phyloP scores from a whole-genome alignment of 2,113 vertebrate genomes.

The Chamaea fasciata region DNA sequence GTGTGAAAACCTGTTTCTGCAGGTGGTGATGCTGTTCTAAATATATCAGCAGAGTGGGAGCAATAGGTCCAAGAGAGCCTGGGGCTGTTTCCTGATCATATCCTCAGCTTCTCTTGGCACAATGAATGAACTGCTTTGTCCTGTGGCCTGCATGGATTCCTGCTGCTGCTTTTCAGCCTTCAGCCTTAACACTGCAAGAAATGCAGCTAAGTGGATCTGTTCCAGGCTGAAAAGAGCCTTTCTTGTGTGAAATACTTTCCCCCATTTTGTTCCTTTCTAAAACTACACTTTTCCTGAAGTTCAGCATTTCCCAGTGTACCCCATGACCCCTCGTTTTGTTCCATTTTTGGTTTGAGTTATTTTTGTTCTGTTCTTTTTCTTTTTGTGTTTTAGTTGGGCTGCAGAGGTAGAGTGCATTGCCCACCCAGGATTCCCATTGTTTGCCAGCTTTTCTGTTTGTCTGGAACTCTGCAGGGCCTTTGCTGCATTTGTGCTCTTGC shows the following conservation, averaged over 20 bases:
- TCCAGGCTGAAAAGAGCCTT: slow-evolving; percentile 23
- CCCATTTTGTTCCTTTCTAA: not conserved
- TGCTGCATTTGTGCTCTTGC: not conserved
- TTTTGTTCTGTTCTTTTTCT: not conserved
- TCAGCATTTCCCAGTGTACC: not conserved
- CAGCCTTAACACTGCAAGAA: slow-evolving; percentile 24
- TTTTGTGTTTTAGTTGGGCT: not conserved
- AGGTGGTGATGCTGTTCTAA: slow-evolving; percentile 33
- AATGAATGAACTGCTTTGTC: slow-evolving; percentile 40
- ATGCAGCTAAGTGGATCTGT: slow-evolving; percentile 2
- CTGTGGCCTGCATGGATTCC: slow-evolving; percentile 18
- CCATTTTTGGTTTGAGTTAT: not conserved
- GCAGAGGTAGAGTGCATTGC: not conserved
- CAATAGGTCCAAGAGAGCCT: not conserved
- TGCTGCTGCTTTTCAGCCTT: slow-evolving; percentile 2
- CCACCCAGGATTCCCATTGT: not conserved
- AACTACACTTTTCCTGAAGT: not conserved
- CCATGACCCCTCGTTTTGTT: not conserved
- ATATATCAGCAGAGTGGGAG: slow-evolving; percentile 20
- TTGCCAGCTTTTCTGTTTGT: not conserved
- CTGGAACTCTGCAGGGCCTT: not conserved
- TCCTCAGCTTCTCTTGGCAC: slow-evolving; percentile 20
- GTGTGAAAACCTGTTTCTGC: slow-evolving; percentile 4
- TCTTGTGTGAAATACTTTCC: slow-evolving; percentile 4
- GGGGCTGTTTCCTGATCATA: not conserved